Base-by-base conservation (phyloP, 2,797 vertebrate genomes). In the Spatula clypeata region DNA sequence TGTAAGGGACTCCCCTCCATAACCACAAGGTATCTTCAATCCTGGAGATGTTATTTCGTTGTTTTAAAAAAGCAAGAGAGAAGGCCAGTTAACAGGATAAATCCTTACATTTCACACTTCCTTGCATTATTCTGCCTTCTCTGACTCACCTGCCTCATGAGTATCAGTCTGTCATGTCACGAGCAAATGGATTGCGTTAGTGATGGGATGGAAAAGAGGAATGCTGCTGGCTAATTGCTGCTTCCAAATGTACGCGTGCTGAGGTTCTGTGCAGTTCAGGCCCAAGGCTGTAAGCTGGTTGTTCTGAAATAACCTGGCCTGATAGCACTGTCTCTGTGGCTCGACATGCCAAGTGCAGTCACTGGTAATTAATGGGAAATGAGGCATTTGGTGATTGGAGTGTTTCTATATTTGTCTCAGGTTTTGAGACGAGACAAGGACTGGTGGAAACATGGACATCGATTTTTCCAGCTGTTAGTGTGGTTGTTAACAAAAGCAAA, bases 361-460 rank as follows among this genome's bases (percentile, higher is more conserved):
- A n/a, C 9, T 94, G 81, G 54, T 92, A 75, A 86, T 92, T 94
- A 73, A 79, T 67, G 53, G 8, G n/a, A 81, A 93, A 67, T 0
- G 8, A 95, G 58, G 49, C 69, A 76, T 87, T 88, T 86, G 54
- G 51, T 61, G 71, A 91, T 67, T 93, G 81, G 79, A 87, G 62
- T 79, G 71, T 86, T 94, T 81, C 92, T 96, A 10, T 95, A 79
- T 94, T 96, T 96, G 72, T 77, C 90, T 90, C 51, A 15, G 57
- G 60, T 82, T 92, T 85, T 86, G 92, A 81, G 71, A 79, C 32
- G 62, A 81, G 88, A 77, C 71, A 13, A 79, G 44, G 72, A 84
- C 38, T 2, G 4, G 89, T 57, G 47, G 64, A 94, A 88, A 71
- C 14, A 31, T 12, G 77, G 79, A 31, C 34, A 79, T 38, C 69